Evolutionary conservation across 2,113 vertebrate species (phyloP).

Genomic region (Atrichornis clamosus): DNA sequence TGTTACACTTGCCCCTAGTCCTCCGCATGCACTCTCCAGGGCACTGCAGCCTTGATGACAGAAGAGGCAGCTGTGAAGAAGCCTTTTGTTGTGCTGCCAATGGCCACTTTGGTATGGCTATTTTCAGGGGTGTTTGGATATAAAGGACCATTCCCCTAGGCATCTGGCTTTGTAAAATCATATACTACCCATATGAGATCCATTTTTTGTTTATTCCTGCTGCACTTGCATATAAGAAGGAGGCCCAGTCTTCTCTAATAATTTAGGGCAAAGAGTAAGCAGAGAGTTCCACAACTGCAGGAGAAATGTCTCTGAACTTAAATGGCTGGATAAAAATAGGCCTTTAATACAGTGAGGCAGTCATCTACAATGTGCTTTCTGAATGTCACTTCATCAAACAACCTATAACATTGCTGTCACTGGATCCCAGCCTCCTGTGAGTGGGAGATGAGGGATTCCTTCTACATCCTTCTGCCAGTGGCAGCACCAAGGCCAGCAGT

Average conservation of each 20-base stretch:
- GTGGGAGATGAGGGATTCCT: rapidly evolving
- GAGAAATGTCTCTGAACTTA: slow-evolving; percentile 8
- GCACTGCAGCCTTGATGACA: not conserved
- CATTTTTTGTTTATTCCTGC: not conserved
- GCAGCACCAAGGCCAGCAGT: not conserved
- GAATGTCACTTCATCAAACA: not conserved
- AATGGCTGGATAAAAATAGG: not conserved
- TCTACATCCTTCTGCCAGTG: not conserved
- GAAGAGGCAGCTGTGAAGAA: not conserved
- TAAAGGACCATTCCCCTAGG: not conserved
- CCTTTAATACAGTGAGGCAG: not conserved
- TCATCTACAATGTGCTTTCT: not conserved
- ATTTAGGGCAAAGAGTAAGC: not conserved
- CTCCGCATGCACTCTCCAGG: not conserved
- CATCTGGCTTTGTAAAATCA: not conserved
- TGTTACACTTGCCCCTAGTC: not conserved
- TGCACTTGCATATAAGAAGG: not conserved
- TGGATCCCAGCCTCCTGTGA: rapidly evolving
- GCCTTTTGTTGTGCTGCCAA: not conserved
- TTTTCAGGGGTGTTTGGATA: not conserved
- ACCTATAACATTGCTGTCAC: not conserved
- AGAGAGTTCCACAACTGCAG: not conserved
- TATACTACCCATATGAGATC: not conserved
- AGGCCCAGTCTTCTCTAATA: not conserved
- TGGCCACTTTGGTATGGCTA: not conserved